Conservation (phyloP, 1,140 invertebrate genomes). For the Scaptomyza graminum region DNA sequence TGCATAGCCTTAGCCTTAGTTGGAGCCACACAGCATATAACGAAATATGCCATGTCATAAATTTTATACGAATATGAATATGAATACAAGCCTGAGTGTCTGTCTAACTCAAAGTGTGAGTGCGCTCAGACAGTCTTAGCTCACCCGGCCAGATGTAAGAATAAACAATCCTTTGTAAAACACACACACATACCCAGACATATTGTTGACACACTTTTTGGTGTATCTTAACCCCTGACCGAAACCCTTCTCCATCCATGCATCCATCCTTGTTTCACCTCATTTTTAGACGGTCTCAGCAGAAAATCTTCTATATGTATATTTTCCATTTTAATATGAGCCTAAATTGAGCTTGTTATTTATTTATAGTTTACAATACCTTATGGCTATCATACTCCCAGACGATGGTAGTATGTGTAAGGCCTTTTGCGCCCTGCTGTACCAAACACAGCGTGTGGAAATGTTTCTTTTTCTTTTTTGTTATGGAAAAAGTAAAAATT, state of each 20-base stretch:
- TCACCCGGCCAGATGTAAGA: conserved; percentile 28
- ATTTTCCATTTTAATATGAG: conserved; percentile 80
- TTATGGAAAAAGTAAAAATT: conserved; percentile 6
- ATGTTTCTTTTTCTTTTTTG: background rate
- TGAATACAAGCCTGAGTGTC: conserved; percentile 37
- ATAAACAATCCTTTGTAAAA: conserved; percentile 69
- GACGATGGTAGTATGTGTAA: conserved; percentile 19
- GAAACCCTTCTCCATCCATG: background rate
- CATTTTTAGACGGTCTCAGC: conserved; percentile 58
- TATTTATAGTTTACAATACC: conserved; percentile 78
- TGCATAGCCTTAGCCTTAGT: conserved; percentile 54
- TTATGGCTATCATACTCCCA: conserved; percentile 57
- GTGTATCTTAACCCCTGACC: conserved; percentile 17
- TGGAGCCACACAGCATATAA: conserved; percentile 30
- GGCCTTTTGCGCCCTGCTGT: conserved; percentile 54
- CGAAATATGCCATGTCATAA: conserved; percentile 81
- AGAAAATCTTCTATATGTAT: conserved; percentile 38
- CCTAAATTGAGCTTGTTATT: conserved; percentile 81
- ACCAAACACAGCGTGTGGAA: conserved; percentile 39
- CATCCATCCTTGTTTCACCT: conserved; percentile 20
- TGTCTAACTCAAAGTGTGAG: conserved; percentile 14
- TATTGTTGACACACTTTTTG: conserved; percentile 71
- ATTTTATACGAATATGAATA: conserved; percentile 55
- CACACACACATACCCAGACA: conserved; percentile 36
- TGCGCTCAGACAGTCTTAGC: conserved; percentile 22